phyloP scores from a whole-genome alignment of 1,140 invertebrate genomes.

The Alviniconcha marisindica region DNA sequence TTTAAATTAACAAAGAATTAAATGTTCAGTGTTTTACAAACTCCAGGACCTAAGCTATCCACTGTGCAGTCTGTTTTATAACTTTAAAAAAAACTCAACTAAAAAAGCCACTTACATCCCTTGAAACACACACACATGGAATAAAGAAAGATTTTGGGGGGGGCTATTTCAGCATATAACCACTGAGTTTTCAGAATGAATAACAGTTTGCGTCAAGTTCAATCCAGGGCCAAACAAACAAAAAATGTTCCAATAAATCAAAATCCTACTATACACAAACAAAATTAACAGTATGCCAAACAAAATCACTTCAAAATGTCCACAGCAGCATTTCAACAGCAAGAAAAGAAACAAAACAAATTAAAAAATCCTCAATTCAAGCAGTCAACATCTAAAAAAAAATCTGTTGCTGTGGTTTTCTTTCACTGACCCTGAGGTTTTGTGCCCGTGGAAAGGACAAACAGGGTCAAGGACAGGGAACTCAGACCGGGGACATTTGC shows the following conservation, averaged over 20 bases:
- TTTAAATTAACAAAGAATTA: too few species aligned
- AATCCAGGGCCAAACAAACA: too few species aligned
- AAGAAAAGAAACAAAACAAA: slow-evolving; percentile 19
- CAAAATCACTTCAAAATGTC: not conserved
- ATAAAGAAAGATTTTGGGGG: too few species aligned
- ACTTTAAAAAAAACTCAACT: too few species aligned
- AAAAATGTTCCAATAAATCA: not conserved
- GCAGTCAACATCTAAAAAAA: not conserved
- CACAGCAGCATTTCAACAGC: not conserved
- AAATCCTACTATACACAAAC: not conserved
- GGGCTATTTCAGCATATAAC: too few species aligned
- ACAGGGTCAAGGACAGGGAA: slow-evolving; percentile 74
- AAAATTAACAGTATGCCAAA: not conserved
- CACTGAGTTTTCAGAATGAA: too few species aligned
- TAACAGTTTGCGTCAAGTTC: too few species aligned
- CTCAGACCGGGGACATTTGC: slow-evolving; percentile 53
- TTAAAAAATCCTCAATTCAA: not conserved
- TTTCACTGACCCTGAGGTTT: slow-evolving; percentile 77
- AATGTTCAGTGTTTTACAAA: too few species aligned
- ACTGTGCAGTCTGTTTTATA: too few species aligned
- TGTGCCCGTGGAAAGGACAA: slow-evolving; percentile 77
- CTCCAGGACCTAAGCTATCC: too few species aligned
- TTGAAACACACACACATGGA: too few species aligned
- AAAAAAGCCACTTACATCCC: too few species aligned
- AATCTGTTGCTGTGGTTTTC: not conserved